A percentile compares a stretch with the other conserved stretches of the same genome.
Evolutionary conservation across 2,113 vertebrate species (phyloP).

Genomic region (Rhizomys pruinosus): DNA sequence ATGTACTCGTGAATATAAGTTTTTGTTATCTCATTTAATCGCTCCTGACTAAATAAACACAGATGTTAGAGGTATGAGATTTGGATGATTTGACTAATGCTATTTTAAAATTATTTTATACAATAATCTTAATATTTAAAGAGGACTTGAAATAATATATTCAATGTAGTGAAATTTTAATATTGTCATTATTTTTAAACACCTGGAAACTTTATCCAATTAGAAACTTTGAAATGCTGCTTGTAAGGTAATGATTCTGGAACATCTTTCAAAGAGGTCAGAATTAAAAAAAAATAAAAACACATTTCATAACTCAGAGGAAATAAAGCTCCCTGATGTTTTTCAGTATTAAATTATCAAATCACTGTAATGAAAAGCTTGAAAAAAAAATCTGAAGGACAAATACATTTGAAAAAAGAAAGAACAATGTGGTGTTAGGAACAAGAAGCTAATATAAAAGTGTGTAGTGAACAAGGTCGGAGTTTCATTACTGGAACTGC

Average conservation of each 20-base stretch:
- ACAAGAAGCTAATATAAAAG: slow-evolving; percentile 62
- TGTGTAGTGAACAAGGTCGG: slow-evolving; percentile 31
- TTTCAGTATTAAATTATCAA: slow-evolving; percentile 44
- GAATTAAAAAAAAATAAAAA: not conserved
- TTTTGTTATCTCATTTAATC: not conserved
- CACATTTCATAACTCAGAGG: not conserved
- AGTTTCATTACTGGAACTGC: slow-evolving; percentile 60
- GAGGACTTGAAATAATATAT: not conserved
- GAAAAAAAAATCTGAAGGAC: slow-evolving; percentile 39
- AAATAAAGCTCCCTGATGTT: slow-evolving; percentile 26
- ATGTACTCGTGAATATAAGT: not conserved
- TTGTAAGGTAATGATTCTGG: not conserved
- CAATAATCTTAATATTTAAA: slow-evolving; percentile 21
- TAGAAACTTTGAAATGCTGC: slow-evolving; percentile 10
- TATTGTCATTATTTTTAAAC: not conserved
- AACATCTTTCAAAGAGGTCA: slow-evolving; percentile 40
- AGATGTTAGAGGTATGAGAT: not conserved
- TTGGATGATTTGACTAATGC: slow-evolving; percentile 2
- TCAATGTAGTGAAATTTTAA: not conserved
- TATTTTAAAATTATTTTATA: slow-evolving; percentile 3
- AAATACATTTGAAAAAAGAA: slow-evolving; percentile 37
- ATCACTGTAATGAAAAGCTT: slow-evolving; percentile 1
- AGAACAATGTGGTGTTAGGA: not conserved
- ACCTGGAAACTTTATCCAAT: not conserved
- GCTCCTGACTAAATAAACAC: not conserved